Evolutionary conservation across 2,113 vertebrate genomes (phyloP).

Genomic region (Genyomyrus donnyi): DNA sequence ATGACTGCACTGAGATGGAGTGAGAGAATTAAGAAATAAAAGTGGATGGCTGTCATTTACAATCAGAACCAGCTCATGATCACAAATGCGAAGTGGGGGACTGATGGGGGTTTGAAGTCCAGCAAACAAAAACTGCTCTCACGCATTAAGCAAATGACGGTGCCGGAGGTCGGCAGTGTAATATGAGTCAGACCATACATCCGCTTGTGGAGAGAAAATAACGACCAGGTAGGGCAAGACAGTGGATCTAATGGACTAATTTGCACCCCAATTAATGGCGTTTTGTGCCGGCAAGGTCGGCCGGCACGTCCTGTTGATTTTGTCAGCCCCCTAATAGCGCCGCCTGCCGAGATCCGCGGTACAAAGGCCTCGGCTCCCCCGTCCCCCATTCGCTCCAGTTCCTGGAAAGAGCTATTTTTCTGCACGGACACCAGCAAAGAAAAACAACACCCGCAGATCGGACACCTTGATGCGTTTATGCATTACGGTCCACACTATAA

Average conservation of each 20-base stretch:
- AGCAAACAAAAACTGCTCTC: neutral
- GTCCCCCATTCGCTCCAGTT: neutral
- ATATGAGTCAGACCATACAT: neutral
- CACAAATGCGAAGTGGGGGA: neutral
- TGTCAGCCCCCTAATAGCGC: neutral
- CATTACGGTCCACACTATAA: neutral
- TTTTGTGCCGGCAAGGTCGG: neutral
- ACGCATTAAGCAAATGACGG: neutral
- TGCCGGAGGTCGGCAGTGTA: neutral
- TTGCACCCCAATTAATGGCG: neutral
- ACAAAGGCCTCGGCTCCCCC: neutral
- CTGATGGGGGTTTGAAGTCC: neutral
- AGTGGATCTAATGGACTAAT: slow-evolving; percentile 1
- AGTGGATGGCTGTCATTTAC: neutral
- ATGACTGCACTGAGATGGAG: neutral
- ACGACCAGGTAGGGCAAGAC: neutral
- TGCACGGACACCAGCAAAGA: neutral
- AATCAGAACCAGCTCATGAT: neutral
- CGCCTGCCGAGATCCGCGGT: too few relatives aligned
- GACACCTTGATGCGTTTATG: neutral
- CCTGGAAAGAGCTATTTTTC: neutral
- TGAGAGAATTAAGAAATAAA: neutral
- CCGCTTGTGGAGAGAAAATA: neutral
- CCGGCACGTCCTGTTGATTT: neutral
- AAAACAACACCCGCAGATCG: neutral